Evolutionary conservation across 2,113 vertebrate species (phyloP), one percentile per base, ranked within the genome.

Genomic region (Paratilapia polleni): DNA sequence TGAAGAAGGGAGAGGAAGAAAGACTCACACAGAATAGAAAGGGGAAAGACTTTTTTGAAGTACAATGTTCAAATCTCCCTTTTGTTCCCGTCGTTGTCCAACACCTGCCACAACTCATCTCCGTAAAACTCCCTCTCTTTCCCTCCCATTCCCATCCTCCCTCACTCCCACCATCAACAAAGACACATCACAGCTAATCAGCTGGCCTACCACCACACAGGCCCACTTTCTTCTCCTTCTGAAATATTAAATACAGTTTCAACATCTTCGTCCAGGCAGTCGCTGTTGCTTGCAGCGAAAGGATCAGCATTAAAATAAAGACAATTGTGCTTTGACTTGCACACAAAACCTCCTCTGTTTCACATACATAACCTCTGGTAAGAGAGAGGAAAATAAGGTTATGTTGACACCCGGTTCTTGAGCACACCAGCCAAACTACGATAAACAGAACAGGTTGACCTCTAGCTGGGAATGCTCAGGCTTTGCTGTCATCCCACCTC

Each of bases 61-160:
- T 93, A 66, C 54, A 17, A 82, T 86, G 93, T 92, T 91, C 77
- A 86, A 94, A 90, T 91, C 85, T 90, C 84, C 87, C 82, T 88
- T 90, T 92, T 91, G 85, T 89, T 92, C 88, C 88, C 77, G 26
- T 90, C 90, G 80, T 90, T 92, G 84, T 89, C 90, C 87, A 89
- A 91, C 89, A 93, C 92, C 92, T 91, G 91, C 84, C 90, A 92
- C 86, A 91, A 88, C 83, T 90, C 90, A 91, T 92, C 88, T 89
- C 81, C 24, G 77, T 86, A 85, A 89, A 85, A 66, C 82, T 80
- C 76, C 43, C 14, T 80, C 60, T 36, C 19, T 81, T 60, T 81
- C 54, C 58, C 66, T 78, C 62, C 49, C 26, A 5, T 76, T 76
- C 70, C 85, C 61, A 63, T 87, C 78, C 56, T 79, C 52, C 73